These are phyloP conservation scores for Dusona sp. DNA, from an alignment of 2,888 invertebrate species.

Conservation along the genomic window DNA sequence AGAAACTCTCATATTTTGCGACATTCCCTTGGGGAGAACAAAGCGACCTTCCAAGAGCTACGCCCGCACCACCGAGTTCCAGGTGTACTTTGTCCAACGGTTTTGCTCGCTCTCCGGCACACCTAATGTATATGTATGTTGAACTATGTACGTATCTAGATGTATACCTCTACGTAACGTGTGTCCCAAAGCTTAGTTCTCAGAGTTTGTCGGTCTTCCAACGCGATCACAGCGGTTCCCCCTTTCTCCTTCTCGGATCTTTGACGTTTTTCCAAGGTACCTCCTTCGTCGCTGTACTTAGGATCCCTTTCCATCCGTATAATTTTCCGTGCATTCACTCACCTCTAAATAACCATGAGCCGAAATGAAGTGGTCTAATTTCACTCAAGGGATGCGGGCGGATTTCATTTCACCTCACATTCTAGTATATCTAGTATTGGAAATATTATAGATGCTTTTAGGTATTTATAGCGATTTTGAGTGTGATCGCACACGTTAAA, in stretches of 20 bases:
- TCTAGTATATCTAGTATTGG: too few relatives aligned
- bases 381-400: background rate
- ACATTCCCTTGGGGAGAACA: constrained; percentile 70
- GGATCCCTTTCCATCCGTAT: background rate
- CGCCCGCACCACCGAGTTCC: constrained; percentile 57
- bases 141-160: constrained; percentile 49
- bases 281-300: background rate
- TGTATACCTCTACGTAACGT: constrained; percentile 42
- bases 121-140: constrained; percentile 57
- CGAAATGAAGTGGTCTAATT: background rate
- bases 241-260: constrained; percentile 23
- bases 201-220: constrained; percentile 32
- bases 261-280: constrained; percentile 9
- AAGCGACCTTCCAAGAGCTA: constrained; percentile 63
- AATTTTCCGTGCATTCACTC: constrained; percentile 12
- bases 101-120: constrained; percentile 50
- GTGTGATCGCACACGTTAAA: background rate
- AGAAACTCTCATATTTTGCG: constrained; percentile 75
- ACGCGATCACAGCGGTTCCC: background rate
- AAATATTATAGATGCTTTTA: background rate
- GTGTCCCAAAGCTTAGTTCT: constrained; percentile 55
- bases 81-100: constrained; percentile 63
- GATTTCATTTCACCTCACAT: background rate
- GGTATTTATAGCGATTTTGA: background rate
- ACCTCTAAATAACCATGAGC: constrained; percentile 5